Conservation (phyloP, 1,140 invertebrate species). For the Eufriesea mexicana region DNA sequence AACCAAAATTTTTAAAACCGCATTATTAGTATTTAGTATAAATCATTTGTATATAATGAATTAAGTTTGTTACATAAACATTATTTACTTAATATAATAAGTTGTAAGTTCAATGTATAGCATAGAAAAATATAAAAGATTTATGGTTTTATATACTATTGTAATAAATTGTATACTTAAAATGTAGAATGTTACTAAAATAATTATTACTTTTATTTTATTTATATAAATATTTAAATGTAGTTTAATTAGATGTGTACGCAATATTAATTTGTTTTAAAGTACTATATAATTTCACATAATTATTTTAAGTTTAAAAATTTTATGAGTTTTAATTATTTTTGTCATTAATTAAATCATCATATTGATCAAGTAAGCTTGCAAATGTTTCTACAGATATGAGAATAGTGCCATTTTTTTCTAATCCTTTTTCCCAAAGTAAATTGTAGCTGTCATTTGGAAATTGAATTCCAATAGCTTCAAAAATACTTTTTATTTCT, state of each 20-base stretch:
- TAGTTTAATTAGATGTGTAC: background rate
- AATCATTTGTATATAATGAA: slow-evolving; percentile 27
- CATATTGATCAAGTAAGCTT: slow-evolving; percentile 17
- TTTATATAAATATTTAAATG: background rate
- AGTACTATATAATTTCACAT: background rate
- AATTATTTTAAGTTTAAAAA: background rate
- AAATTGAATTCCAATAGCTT: slow-evolving; percentile 43
- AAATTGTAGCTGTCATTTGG: slow-evolving; percentile 40
- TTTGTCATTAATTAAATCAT: slow-evolving; percentile 5
- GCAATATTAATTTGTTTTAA: background rate
- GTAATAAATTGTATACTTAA: background rate
- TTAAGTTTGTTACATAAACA: background rate
- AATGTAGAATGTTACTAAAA: background rate
- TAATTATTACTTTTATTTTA: background rate
- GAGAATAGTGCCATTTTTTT: background rate
- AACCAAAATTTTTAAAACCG: slow-evolving; percentile 77
- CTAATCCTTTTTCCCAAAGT: slow-evolving; percentile 44
- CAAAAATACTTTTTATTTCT: slow-evolving; percentile 51
- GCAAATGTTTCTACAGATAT: slow-evolving; percentile 50
- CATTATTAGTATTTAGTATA: slow-evolving; percentile 52
- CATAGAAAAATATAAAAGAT: background rate
- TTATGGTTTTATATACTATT: background rate
- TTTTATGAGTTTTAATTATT: background rate
- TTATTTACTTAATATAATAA: background rate
- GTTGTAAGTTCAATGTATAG: background rate